phyloP scores from a whole-genome alignment of 2,113 vertebrate species.

The Eurystomus gularis region DNA sequence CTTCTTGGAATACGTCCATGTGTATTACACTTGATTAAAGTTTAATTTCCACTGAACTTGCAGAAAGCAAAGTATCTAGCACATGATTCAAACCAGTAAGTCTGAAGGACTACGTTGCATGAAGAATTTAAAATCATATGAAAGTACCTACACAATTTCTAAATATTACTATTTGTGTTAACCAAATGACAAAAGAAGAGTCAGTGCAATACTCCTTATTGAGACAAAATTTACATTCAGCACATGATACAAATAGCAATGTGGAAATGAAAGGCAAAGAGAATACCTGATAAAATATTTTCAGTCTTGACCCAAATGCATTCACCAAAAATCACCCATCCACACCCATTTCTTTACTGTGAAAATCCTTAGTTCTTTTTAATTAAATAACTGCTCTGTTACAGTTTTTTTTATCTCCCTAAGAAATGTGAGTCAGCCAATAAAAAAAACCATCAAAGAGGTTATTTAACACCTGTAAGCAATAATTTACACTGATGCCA shows the following conservation, averaged over 20 bases:
- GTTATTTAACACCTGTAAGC: conserved; percentile 61
- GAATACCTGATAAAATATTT: neutral
- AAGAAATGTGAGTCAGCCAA: conserved; percentile 52
- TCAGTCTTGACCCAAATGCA: neutral
- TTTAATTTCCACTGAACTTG: neutral
- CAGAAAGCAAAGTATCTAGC: neutral
- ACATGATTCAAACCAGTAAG: neutral
- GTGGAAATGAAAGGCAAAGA: neutral
- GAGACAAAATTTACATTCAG: neutral
- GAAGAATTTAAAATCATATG: neutral
- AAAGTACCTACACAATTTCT: neutral
- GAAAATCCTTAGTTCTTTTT: conserved; percentile 34
- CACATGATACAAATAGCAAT: neutral
- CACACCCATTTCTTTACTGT: neutral
- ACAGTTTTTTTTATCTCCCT: conserved; percentile 55
- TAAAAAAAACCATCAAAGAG: conserved; percentile 51
- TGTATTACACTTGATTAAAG: neutral
- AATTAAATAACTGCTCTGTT: conserved; percentile 52
- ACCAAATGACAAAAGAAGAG: neutral
- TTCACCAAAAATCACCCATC: neutral
- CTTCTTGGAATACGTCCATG: neutral
- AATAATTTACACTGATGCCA: conserved; percentile 61
- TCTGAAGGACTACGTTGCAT: neutral
- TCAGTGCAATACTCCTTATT: neutral
- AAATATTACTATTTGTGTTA: neutral